A percentile compares a stretch with the other conserved stretches of the same genome.
Conservation (phyloP, 2,888 invertebrate genomes). For the Hirtodrosophila alboralis region DNA sequence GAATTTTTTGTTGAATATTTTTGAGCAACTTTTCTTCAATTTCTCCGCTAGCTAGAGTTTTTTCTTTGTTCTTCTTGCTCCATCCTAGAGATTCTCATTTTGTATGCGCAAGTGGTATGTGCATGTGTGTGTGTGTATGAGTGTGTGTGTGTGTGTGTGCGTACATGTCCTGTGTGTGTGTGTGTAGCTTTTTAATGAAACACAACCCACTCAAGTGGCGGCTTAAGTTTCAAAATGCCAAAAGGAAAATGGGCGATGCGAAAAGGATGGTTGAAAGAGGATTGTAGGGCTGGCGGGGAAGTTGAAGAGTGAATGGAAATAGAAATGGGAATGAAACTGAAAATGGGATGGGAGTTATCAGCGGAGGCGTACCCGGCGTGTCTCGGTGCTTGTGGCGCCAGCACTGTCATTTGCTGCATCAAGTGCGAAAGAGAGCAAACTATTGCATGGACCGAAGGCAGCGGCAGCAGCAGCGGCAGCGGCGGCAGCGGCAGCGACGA, state of each 20-base stretch:
- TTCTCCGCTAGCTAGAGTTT: conserved; percentile 56
- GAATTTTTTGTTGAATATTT: conserved; percentile 68
- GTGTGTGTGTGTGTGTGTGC: conserved; percentile 15
- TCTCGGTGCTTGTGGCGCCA: conserved; percentile 17
- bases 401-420: conserved; percentile 17
- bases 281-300: not conserved
- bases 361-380: conserved; percentile 32
- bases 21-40: conserved; percentile 66
- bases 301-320: conserved; percentile 6
- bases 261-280: conserved; percentile 5
- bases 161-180: conserved; percentile 9
- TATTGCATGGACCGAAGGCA: conserved; percentile 20
- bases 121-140: conserved; percentile 4
- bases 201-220: conserved; percentile 69
- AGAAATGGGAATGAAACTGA: conserved; percentile 4
- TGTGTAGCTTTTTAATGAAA: conserved; percentile 66
- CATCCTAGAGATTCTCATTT: conserved; percentile 26
- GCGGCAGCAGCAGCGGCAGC: too few species aligned
- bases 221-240: conserved; percentile 71
- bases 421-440: conserved; percentile 33
- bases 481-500: conserved; percentile 6
- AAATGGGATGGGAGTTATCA: conserved; percentile 5
- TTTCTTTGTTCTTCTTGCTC: conserved; percentile 40
- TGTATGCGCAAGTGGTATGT: conserved; percentile 24
- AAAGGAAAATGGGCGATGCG: conserved; percentile 64